Evolutionary conservation across 2,888 invertebrate genomes (phyloP), one percentile per base, ranked within the genome.

Genomic region (Hirtodrosophila cameraria): DNA sequence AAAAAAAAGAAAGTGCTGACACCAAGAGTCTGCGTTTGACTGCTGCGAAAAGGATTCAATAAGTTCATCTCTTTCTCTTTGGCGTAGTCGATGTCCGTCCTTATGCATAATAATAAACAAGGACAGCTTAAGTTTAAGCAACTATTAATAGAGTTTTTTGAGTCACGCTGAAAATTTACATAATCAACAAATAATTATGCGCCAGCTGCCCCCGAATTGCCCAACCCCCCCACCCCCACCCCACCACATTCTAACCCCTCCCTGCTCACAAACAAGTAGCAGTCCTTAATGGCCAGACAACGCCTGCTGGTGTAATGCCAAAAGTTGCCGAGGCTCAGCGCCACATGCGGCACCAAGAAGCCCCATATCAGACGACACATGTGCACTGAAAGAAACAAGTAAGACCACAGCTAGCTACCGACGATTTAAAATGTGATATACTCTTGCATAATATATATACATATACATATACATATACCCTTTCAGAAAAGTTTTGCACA

Each of bases 151-250:
- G 80, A 76, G 80, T 73, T 66, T 75, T 59, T 41, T 31, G 53
- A 60, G 35, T 42, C 55, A 53, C 31, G 30, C 59, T 42, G 41
- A 57, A n/a, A 74, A 80, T 84, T 80, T 84, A 72, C 80, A 80
- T 80, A 80, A 80, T 80, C 85, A 81, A 80, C 64, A 80, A 81
- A 80, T 80, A 80, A 80, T 80, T 84, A 80, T 80, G 80, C 81
- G 61, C 18, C 83, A 84, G 84, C 77, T 80, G 78, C 55, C 49
- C 71, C 58, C 7, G 7, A 1, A 3, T 20, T 23, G 23, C 7
- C 23, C 3, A n/a, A n/a, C n/a, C n/a, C n/a, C n/a, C n/a, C n/a
- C n/a, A n/a, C n/a, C n/a, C n/a, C n/a, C n/a, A n/a, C n/a, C n/a
- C n/a, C n/a, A n/a, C n/a, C n/a, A n/a, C n/a, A n/a, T n/a, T n/a